phyloP scores from a whole-genome alignment of 2,113 vertebrate genomes.

The Pao palembangensis region DNA sequence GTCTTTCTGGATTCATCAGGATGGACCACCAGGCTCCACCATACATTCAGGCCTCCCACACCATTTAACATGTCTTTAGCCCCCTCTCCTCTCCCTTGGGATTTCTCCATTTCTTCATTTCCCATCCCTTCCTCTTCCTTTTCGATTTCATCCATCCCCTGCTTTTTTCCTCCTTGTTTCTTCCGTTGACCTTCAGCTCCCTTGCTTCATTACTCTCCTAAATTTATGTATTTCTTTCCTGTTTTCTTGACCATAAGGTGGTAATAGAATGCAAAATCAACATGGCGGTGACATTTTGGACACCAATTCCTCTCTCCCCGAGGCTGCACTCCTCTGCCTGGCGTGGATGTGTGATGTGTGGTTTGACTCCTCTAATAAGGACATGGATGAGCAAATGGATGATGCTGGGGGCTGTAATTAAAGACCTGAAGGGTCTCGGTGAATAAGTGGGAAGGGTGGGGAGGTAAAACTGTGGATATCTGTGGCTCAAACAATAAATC shows the following conservation, averaged over 20 bases:
- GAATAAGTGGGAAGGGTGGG: constrained; percentile 50
- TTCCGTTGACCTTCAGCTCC: constrained; percentile 59
- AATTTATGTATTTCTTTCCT: constrained; percentile 29
- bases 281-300: constrained; percentile 62
- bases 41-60: constrained; percentile 38
- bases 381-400: constrained; percentile 53
- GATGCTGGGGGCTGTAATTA: constrained; percentile 67
- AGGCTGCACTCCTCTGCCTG: constrained; percentile 28
- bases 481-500: constrained; percentile 67
- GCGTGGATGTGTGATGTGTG: constrained; percentile 49
- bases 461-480: constrained; percentile 51
- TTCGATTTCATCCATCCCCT: constrained; percentile 17
- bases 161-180: constrained; percentile 8
- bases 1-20: constrained; percentile 52
- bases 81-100: constrained; percentile 45
- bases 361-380: constrained; percentile 57
- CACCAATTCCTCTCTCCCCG: not conserved
- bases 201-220: constrained; percentile 43
- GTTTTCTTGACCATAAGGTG: constrained; percentile 37
- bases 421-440: constrained; percentile 53
- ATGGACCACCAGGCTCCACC: constrained; percentile 31
- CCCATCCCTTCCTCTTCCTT: constrained; percentile 39
- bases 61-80: constrained; percentile 56
- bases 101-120: constrained; percentile 50
- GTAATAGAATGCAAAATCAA: constrained; percentile 66